These are phyloP conservation scores for Eublepharis macularius DNA, from an alignment of 2,113 vertebrate species.

Conservation along the genomic window DNA sequence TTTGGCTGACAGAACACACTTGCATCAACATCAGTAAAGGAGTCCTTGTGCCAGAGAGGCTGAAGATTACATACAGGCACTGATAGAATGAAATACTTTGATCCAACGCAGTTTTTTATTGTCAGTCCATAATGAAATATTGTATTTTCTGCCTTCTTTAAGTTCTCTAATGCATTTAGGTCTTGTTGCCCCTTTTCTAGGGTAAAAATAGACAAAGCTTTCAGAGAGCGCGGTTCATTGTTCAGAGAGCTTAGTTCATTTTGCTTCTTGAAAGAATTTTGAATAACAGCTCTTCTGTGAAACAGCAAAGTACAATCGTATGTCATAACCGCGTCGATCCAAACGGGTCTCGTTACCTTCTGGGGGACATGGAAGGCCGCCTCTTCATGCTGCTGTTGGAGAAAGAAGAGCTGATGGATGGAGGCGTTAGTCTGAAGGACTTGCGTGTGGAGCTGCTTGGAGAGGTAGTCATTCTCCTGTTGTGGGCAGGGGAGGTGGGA, in stretches of 20 bases:
- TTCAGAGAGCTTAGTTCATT: too few relatives aligned
- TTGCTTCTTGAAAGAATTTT: neutral
- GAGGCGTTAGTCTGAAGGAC: constrained; percentile 91
- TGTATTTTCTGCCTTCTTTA: neutral
- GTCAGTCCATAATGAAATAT: neutral
- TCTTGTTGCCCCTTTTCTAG: neutral
- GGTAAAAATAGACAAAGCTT: neutral
- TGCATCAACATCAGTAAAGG: too few relatives aligned
- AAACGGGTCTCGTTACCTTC: constrained; percentile 93
- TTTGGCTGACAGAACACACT: too few relatives aligned
- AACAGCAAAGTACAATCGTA: constrained; percentile 96
- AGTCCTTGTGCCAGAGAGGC: too few relatives aligned
- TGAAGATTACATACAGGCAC: too few relatives aligned
- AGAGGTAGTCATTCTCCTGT: constrained; percentile 79
- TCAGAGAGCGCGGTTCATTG: neutral
- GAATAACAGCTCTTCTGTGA: neutral
- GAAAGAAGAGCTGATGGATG: constrained; percentile 98
- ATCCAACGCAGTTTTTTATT: neutral
- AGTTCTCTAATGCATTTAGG: neutral
- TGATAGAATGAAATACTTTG: too few relatives aligned
- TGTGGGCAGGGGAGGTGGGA: fast-evolving
- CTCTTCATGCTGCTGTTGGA: constrained; percentile 98
- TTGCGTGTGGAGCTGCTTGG: constrained; percentile 94
- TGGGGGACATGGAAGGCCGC: constrained; percentile 97
- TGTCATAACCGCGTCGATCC: constrained; percentile 98